A percentile compares a stretch with the other conserved stretches of the same genome.
Conservation (phyloP, 2,888 invertebrate genomes). For the Sarcophaga caerulescens region DNA sequence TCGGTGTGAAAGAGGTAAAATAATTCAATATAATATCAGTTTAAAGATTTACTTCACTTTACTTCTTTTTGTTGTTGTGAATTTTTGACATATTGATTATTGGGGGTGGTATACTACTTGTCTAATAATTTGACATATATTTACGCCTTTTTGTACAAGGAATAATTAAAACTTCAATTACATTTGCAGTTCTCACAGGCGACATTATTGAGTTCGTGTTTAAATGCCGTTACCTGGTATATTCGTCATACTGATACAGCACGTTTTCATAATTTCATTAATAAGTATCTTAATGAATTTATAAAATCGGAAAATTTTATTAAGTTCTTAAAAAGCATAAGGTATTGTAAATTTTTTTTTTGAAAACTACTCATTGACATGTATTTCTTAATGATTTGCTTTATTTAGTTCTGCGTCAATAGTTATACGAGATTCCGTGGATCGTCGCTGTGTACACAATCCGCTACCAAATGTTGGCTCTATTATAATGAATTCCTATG, state of each 20-base stretch:
- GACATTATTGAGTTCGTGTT: constrained; percentile 75
- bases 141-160: not conserved
- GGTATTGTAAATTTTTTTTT: constrained; percentile 68
- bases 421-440: constrained; percentile 74
- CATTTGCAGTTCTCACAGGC: constrained; percentile 78
- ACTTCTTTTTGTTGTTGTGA: not conserved
- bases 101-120: too few relatives aligned
- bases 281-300: constrained; percentile 77
- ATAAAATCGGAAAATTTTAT: constrained; percentile 74
- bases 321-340: constrained; percentile 72
- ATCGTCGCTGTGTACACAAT: constrained; percentile 77
- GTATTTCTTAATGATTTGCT: not conserved
- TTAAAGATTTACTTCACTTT: too few relatives aligned
- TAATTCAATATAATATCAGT: not conserved
- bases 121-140: not conserved
- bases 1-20: constrained; percentile 76
- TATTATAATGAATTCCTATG: constrained; percentile 75
- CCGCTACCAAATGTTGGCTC: constrained; percentile 79
- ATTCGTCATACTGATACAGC: constrained; percentile 70
- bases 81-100: constrained; percentile 17
- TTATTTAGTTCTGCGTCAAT: constrained; percentile 75
- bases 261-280: constrained; percentile 74
- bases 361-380: not conserved
- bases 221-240: constrained; percentile 77
- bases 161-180: not conserved